Conservation (phyloP, 2,797 vertebrate genomes). For the Euthynnus affinis region DNA sequence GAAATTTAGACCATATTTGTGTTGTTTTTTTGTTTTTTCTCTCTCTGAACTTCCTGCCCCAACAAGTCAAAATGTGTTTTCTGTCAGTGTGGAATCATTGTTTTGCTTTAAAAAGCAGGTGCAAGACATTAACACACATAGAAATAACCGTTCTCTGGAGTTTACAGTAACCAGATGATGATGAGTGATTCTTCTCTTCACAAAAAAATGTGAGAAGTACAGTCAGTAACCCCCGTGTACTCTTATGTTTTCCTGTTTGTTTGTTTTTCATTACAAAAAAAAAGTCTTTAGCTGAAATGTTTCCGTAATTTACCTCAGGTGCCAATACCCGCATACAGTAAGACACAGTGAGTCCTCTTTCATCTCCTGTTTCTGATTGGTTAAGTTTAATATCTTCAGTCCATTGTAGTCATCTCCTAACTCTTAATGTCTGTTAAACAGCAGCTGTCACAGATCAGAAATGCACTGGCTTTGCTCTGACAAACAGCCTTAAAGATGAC, state of each 20-base stretch:
- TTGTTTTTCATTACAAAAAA: too few species aligned
- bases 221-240: constrained; percentile 6
- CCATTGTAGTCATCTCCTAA: neutral
- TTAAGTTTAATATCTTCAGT: neutral
- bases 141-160: constrained; percentile 7
- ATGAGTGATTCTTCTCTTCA: constrained; percentile 20
- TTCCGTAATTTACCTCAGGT: neutral
- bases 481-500: neutral
- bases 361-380: neutral
- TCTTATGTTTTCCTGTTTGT: neutral
- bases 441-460: neutral
- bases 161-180: constrained; percentile 39
- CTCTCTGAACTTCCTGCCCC: constrained; percentile 4
- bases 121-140: constrained; percentile 17
- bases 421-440: neutral
- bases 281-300: constrained; percentile 5
- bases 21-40: neutral
- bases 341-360: neutral
- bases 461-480: neutral
- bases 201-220: constrained; percentile 33
- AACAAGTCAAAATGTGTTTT: constrained; percentile 28
- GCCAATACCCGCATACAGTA: neutral
- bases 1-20: constrained; percentile 15
- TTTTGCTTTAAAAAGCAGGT: constrained; percentile 39
- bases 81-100: constrained; percentile 11